phyloP scores from a whole-genome alignment of 2,888 invertebrate genomes.

The Heliconius ismenius region DNA sequence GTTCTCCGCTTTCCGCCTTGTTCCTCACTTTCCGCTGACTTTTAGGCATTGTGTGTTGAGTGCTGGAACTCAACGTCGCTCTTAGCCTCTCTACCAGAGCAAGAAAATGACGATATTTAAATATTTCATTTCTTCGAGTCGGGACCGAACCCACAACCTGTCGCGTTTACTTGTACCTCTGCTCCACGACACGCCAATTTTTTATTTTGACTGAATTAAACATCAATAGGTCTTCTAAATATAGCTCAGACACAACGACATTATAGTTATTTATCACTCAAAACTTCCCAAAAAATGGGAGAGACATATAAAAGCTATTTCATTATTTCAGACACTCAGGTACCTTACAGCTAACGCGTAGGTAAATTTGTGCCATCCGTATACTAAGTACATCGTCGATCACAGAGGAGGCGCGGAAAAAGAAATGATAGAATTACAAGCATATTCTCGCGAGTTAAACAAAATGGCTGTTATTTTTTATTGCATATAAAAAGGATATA shows the following conservation, averaged over 20 bases:
- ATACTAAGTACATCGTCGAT: constrained; percentile 45
- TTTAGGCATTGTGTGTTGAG: too few species aligned
- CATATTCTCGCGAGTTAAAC: constrained; percentile 47
- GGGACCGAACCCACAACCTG: too few species aligned
- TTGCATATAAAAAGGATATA: constrained; percentile 49
- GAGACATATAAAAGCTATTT: neutral
- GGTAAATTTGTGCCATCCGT: constrained; percentile 39
- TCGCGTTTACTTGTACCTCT: too few species aligned
- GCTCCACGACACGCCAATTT: too few species aligned
- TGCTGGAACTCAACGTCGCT: too few species aligned
- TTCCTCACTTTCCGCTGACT: too few species aligned
- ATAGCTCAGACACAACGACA: neutral
- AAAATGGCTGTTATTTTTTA: constrained; percentile 49
- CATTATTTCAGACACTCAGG: neutral
- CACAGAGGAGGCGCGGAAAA: constrained; percentile 42
- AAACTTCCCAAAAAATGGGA: neutral
- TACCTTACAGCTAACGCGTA: neutral
- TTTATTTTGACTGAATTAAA: too few species aligned
- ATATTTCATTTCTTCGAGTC: too few species aligned
- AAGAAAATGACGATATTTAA: too few species aligned
- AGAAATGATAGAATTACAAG: constrained; percentile 44
- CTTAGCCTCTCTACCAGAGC: too few species aligned
- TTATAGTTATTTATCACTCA: neutral
- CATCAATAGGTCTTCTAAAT: too few species aligned
- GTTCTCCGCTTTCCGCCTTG: too few species aligned